Percentiles rank a stretch among this genome's conserved stretches.
Evolutionary conservation across 2,888 invertebrate species (phyloP).

Genomic region (Strigamia maritima): DNA sequence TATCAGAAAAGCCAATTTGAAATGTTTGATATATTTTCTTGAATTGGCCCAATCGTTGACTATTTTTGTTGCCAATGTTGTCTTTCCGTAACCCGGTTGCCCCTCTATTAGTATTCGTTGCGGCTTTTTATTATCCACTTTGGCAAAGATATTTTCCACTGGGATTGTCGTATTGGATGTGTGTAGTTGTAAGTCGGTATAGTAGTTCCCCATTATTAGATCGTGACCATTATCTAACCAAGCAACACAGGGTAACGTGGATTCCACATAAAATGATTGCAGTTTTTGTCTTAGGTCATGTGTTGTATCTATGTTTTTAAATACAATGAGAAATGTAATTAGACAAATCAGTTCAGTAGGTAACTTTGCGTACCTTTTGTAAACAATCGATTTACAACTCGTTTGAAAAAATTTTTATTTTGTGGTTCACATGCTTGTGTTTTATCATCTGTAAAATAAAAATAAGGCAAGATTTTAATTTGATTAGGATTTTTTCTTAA

Average conservation of each 20-base stretch:
- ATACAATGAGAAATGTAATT: background rate
- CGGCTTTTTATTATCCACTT: background rate
- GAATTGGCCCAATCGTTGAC: background rate
- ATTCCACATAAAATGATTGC: background rate
- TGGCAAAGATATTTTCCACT: background rate
- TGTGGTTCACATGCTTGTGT: no score
- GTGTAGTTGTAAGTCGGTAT: background rate
- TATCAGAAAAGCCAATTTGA: background rate
- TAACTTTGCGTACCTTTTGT: no score
- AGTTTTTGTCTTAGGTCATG: background rate
- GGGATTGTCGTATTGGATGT: background rate
- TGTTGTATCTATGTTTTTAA: background rate
- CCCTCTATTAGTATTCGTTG: background rate
- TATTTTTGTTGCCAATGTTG: background rate
- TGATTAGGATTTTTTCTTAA: no score
- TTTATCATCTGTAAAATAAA: no score
- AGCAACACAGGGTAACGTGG: background rate
- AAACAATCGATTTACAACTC: no score
- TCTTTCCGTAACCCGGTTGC: background rate
- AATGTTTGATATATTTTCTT: background rate
- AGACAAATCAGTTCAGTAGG: no score
- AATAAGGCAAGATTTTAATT: no score
- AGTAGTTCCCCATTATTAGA: background rate
- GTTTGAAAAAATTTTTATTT: no score
- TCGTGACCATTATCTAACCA: slow-evolving; percentile 2